Evolutionary conservation across 2,113 vertebrate genomes (phyloP).

Genomic region (Mellivora capensis): DNA sequence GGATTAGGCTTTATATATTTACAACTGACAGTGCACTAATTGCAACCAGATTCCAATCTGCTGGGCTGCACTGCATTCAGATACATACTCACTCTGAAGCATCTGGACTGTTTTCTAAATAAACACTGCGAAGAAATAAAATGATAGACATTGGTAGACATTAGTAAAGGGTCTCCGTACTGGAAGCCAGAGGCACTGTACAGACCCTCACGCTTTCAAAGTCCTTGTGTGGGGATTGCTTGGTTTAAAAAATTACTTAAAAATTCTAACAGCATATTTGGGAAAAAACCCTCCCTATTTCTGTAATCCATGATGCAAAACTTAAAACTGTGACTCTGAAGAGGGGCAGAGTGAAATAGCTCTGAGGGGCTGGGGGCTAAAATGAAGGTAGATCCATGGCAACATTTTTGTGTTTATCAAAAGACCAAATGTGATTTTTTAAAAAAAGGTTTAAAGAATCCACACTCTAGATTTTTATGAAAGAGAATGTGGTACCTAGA

Average conservation of each 20-base stretch:
- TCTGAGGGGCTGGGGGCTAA: neutral
- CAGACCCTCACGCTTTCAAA: slow-evolving; percentile 5
- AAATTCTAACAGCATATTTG: slow-evolving; percentile 19
- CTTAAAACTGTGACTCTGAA: neutral
- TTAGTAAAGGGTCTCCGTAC: neutral
- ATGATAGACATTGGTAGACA: neutral
- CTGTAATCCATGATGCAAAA: slow-evolving; percentile 15
- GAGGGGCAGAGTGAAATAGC: neutral
- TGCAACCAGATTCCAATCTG: neutral
- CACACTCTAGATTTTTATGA: neutral
- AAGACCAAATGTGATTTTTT: neutral
- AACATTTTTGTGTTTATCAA: slow-evolving; percentile 36
- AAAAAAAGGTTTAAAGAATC: neutral
- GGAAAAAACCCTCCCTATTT: neutral
- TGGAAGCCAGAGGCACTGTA: neutral
- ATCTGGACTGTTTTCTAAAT: slow-evolving; percentile 11
- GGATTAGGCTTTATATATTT: slow-evolving; percentile 31
- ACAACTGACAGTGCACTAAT: neutral
- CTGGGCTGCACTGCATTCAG: neutral
- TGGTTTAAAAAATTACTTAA: slow-evolving; percentile 24
- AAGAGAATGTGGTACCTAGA: neutral
- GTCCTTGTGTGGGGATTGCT: neutral
- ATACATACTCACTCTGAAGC: neutral
- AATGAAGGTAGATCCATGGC: neutral
- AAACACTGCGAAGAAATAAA: slow-evolving; percentile 33